Conservation (phyloP, 2,888 invertebrate genomes). For the Corythucha ciliata region DNA sequence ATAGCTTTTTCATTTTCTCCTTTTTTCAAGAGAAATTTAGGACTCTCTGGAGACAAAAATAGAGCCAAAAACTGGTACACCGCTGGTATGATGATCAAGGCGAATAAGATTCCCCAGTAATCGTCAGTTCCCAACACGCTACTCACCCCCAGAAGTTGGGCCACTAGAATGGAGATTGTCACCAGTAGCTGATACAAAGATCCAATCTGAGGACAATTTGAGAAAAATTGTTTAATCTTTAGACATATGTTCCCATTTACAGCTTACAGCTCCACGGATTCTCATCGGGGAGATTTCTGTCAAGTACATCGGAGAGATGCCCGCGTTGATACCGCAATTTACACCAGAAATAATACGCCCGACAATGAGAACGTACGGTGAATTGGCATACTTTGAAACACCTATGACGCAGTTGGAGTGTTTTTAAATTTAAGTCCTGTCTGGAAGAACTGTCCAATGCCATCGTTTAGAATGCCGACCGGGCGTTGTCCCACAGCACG, state of each 20-base stretch:
- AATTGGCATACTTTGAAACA: slow-evolving; percentile 13
- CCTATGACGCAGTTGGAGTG: too few relatives aligned
- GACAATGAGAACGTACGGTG: slow-evolving; percentile 16
- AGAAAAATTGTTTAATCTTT: neutral
- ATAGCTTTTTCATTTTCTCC: slow-evolving; percentile 43
- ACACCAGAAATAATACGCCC: slow-evolving; percentile 27
- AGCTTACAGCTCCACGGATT: slow-evolving; percentile 27
- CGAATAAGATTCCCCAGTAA: slow-evolving; percentile 17
- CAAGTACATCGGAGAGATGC: slow-evolving; percentile 24
- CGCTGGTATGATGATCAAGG: slow-evolving; percentile 14
- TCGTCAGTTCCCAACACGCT: slow-evolving; percentile 15
- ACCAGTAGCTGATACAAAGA: slow-evolving; percentile 27
- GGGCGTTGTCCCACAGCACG: too few relatives aligned
- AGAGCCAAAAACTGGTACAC: slow-evolving; percentile 20
- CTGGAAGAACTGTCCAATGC: too few relatives aligned
- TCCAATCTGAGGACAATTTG: slow-evolving; percentile 20
- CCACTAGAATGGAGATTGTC: slow-evolving; percentile 23
- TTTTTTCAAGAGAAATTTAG: slow-evolving; percentile 28
- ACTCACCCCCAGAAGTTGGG: slow-evolving; percentile 20
- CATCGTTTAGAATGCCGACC: too few relatives aligned
- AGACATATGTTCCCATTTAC: neutral
- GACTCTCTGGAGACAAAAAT: slow-evolving; percentile 23
- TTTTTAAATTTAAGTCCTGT: too few relatives aligned
- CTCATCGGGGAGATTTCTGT: slow-evolving; percentile 26
- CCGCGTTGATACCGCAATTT: slow-evolving; percentile 26